A percentile compares a stretch with the other conserved stretches of the same genome.
These are phyloP conservation scores for Pseudochromis fuscus DNA, from an alignment of 2,797 vertebrate species.

Conservation along the genomic window DNA sequence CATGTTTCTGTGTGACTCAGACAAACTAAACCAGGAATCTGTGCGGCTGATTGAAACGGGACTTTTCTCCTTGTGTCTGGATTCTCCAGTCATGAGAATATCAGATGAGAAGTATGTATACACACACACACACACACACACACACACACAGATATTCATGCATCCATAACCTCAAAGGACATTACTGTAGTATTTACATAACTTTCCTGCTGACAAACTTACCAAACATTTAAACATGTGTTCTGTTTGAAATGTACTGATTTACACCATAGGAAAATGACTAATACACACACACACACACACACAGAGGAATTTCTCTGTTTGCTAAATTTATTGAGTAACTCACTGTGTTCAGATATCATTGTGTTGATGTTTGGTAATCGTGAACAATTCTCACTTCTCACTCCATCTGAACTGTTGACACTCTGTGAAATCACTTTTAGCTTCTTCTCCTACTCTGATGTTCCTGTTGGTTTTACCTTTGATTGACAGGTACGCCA, in stretches of 20 bases:
- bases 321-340: constrained; percentile 42
- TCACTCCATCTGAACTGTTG: constrained; percentile 17
- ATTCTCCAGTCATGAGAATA: constrained; percentile 89
- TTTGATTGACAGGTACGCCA: constrained; percentile 84
- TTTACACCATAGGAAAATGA: no score
- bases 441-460: not conserved
- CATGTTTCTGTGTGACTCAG: constrained; percentile 64
- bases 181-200: no score
- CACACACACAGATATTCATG: not conserved
- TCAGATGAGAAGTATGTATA: constrained; percentile 86
- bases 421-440: not conserved
- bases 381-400: constrained; percentile 35
- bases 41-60: constrained; percentile 87
- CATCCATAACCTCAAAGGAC: not conserved
- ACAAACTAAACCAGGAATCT: constrained; percentile 89
- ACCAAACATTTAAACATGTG: no score
- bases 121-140: constrained; percentile 11
- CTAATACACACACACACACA: not conserved
- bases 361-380: constrained; percentile 57
- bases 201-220: no score
- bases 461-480: not conserved
- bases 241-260: no score
- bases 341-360: constrained; percentile 52
- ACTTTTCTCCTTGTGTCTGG: constrained; percentile 87
- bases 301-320: constrained; percentile 38